phyloP scores from a whole-genome alignment of 1,140 invertebrate species.

The Drosophila melanogaster region DNA sequence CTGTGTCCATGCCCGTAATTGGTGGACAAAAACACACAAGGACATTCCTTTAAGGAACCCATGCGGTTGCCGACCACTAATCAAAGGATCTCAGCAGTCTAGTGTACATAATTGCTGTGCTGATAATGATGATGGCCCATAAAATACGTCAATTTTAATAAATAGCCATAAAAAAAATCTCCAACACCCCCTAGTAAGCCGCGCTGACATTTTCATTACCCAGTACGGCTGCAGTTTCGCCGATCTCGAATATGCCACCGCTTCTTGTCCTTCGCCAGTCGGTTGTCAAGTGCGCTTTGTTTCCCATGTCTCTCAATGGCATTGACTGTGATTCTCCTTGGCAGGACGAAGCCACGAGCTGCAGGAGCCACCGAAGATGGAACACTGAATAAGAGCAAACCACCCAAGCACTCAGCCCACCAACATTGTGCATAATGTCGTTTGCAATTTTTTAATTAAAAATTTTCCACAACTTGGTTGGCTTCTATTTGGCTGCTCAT shows the following conservation, averaged over 20 bases:
- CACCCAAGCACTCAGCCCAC: conserved; percentile 2
- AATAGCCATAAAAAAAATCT: conserved; percentile 58
- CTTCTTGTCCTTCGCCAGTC: conserved; percentile 4
- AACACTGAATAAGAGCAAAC: conserved; percentile 19
- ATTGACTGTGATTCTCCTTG: conserved; percentile 56
- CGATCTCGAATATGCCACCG: conserved; percentile 5
- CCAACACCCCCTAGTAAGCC: conserved; percentile 42
- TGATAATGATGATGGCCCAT: conserved; percentile 58
- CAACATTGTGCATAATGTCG: conserved; percentile 58
- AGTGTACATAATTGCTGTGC: conserved; percentile 59
- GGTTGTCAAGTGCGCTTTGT: conserved; percentile 56
- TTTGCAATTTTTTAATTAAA: conserved; percentile 79
- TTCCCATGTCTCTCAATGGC: conserved; percentile 40
- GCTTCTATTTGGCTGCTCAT: conserved; percentile 66
- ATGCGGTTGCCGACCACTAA: conserved; percentile 17
- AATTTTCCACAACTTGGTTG: conserved; percentile 66
- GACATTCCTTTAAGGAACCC: conserved; percentile 2
- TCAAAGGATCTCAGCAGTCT: conserved; percentile 31
- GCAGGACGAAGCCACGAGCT: conserved; percentile 23
- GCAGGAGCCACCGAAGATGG: conserved; percentile 1
- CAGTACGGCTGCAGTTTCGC: conserved; percentile 25
- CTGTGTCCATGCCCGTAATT: neutral
- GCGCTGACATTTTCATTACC: conserved; percentile 76
- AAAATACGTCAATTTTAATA: conserved; percentile 77
- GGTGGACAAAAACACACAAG: neutral